phyloP scores from a whole-genome alignment of 2,888 invertebrate genomes.

The Metallyticus violacea region DNA sequence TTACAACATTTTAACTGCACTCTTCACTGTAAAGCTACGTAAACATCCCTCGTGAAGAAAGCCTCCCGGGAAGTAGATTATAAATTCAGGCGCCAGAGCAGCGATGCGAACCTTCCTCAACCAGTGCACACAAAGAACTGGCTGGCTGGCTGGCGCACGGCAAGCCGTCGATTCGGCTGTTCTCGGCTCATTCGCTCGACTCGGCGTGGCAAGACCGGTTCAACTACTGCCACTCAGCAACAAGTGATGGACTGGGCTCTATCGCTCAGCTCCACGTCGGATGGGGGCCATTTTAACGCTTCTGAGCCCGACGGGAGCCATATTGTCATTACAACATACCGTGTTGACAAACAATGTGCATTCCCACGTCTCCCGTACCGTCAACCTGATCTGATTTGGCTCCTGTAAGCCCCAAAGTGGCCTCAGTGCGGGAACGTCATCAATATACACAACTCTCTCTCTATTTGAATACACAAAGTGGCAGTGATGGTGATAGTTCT shows the following conservation, averaged over 20 bases:
- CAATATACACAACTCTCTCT: too few relatives aligned
- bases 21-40: not conserved
- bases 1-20: not conserved
- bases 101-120: not conserved
- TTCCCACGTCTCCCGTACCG: too few relatives aligned
- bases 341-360: not conserved
- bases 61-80: too few relatives aligned
- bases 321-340: not conserved
- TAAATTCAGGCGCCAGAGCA: not conserved
- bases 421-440: too few relatives aligned
- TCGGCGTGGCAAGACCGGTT: not conserved
- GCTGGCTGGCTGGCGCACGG: not conserved
- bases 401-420: too few relatives aligned
- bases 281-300: slow-evolving; percentile 2
- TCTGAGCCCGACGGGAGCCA: not conserved
- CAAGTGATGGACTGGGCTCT: not conserved
- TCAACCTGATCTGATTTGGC: too few relatives aligned
- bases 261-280: not conserved
- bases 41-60: not conserved
- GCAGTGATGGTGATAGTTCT: too few relatives aligned
- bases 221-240: not conserved
- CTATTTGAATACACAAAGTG: too few relatives aligned
- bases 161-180: not conserved
- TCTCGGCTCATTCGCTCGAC: not conserved
- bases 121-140: slow-evolving; percentile 10